Percentiles rank a stretch among this genome's conserved stretches.
These are phyloP conservation scores for Neoitamus cyanurus DNA, from an alignment of 2,888 invertebrate genomes.

Conservation along the genomic window DNA sequence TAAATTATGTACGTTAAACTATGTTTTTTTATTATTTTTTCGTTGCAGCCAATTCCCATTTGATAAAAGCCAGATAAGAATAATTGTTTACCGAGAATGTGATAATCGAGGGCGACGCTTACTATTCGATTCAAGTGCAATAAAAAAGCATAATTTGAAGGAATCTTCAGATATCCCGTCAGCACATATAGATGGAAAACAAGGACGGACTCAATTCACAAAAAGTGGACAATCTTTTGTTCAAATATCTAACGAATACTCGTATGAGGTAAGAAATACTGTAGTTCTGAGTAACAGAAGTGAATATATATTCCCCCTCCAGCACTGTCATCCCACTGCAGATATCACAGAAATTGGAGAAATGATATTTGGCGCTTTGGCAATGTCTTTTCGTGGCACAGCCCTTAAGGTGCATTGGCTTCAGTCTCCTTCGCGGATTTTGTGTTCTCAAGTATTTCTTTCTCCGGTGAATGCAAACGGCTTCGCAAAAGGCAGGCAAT, in stretches of 20 bases:
- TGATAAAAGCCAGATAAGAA: conserved; percentile 79
- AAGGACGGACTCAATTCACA: background rate
- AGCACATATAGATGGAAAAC: background rate
- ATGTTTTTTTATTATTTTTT: background rate
- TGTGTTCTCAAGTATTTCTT: conserved; percentile 74
- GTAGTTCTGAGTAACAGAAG: background rate
- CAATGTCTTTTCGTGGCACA: conserved; percentile 87
- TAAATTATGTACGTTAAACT: background rate
- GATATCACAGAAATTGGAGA: conserved; percentile 85
- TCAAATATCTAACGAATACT: conserved; percentile 74
- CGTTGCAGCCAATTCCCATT: conserved; percentile 70
- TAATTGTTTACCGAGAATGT: conserved; percentile 87
- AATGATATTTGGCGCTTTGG: conserved; percentile 92
- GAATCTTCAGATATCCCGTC: conserved; percentile 13
- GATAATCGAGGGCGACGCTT: conserved; percentile 84
- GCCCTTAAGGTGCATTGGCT: conserved; percentile 80
- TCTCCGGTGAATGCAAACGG: conserved; percentile 65
- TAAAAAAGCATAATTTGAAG: conserved; percentile 70
- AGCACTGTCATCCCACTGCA: conserved; percentile 73
- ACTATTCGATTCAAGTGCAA: conserved; percentile 83
- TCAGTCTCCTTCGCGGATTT: conserved; percentile 66
- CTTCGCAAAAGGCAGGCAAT: background rate
- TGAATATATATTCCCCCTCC: conserved; percentile 7
- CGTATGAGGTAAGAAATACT: conserved; percentile 71
- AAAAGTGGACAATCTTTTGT: conserved; percentile 64